phyloP scores from a whole-genome alignment of 2,797 vertebrate species.

The Hozukius guyotensis region DNA sequence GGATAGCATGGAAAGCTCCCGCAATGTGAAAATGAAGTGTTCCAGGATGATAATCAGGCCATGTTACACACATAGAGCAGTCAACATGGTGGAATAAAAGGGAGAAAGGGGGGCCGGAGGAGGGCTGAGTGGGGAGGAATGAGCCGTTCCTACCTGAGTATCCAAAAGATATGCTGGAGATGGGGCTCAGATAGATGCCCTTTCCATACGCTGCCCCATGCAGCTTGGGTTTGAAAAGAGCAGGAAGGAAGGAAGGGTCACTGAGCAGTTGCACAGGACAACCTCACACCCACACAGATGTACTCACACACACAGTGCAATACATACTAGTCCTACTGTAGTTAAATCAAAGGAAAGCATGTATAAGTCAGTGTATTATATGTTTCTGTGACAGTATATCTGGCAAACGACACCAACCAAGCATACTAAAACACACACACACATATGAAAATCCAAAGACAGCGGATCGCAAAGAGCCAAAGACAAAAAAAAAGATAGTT shows the following conservation, averaged over 20 bases:
- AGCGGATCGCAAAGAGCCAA: not conserved
- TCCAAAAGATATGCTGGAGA: conserved; percentile 99
- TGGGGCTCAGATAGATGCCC: conserved; percentile 99
- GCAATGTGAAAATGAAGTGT: conserved; percentile 50
- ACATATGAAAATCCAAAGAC: conserved; percentile 8
- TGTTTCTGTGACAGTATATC: conserved; percentile 17
- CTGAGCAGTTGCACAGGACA: conserved; percentile 66
- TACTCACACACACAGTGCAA: conserved; percentile 17
- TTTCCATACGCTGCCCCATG: conserved; percentile 99
- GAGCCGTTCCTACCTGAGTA: conserved; percentile 94
- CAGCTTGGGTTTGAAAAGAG: conserved; percentile 94
- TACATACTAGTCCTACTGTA: not conserved
- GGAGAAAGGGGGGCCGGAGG: conserved; percentile 8
- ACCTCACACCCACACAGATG: conserved; percentile 8
- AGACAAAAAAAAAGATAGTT: conserved; percentile 2
- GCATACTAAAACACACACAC: not conserved
- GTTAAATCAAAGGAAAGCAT: not conserved
- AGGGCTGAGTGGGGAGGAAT: conserved; percentile 32
- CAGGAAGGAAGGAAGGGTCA: conserved; percentile 81
- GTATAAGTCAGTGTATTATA: not conserved
- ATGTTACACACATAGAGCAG: conserved; percentile 52
- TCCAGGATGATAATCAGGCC: conserved; percentile 53
- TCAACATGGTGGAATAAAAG: conserved; percentile 29
- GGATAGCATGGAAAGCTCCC: conserved; percentile 46
- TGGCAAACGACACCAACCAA: not conserved